Evolutionary conservation across 2,797 vertebrate species (phyloP).

Genomic region (Sebastes trivittatus): DNA sequence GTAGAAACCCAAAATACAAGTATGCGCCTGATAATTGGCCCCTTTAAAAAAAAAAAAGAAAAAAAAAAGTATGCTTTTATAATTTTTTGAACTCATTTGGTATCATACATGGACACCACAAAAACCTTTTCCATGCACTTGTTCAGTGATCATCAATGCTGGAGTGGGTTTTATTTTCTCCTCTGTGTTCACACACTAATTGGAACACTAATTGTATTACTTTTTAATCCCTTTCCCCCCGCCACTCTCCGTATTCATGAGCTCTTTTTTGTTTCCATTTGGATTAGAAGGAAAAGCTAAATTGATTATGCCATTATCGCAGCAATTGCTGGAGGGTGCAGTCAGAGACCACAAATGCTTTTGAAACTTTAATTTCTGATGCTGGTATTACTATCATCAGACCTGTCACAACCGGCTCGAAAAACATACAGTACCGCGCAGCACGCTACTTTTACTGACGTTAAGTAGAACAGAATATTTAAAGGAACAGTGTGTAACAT

Average conservation of each 20-base stretch:
- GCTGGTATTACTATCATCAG: conserved; percentile 38
- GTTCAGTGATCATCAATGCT: not conserved
- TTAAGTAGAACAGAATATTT: conserved; percentile 12
- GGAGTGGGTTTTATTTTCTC: conserved; percentile 32
- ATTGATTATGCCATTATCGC: conserved; percentile 60
- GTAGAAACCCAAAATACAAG: no score
- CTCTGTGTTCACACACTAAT: conserved; percentile 37
- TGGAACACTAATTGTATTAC: conserved; percentile 53
- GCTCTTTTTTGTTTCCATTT: conserved; percentile 48
- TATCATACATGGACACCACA: not conserved
- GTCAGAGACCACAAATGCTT: conserved; percentile 18
- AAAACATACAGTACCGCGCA: conserved; percentile 1
- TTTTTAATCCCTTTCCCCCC: conserved; percentile 53
- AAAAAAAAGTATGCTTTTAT: not conserved
- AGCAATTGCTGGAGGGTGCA: conserved; percentile 51
- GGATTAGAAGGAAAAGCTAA: conserved; percentile 55
- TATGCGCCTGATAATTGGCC: no score
- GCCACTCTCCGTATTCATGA: conserved; percentile 27
- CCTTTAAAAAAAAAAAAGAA: not conserved
- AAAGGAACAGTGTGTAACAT: no score
- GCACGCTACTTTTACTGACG: conserved; percentile 2
- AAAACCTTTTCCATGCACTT: not conserved
- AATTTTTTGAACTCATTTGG: not conserved
- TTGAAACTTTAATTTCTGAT: conserved; percentile 44
- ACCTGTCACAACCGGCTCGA: conserved; percentile 1